Evolutionary conservation across 2,113 vertebrate species (phyloP), one percentile per base, ranked within the genome.

Genomic region (Hepsetus odoe): DNA sequence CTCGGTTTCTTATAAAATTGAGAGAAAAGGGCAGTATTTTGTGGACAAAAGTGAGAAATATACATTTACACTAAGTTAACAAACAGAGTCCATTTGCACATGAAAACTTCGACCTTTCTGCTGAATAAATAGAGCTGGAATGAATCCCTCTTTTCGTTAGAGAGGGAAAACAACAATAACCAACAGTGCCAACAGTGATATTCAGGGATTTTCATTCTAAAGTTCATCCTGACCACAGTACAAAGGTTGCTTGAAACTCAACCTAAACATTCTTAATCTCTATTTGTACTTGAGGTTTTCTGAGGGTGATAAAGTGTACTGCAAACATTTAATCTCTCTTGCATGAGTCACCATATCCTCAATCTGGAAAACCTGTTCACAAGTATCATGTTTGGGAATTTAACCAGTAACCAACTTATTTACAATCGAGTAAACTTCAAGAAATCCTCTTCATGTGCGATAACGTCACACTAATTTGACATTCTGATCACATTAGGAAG

Each of bases 161-260:
- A 77, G n/a, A 56, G n/a, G 35, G 9, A 65, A 20, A 77, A 61
- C 8, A 16, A 26, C 46, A 64, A 59, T 44, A 66, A 14, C 72
- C 70, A 3, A 66, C 86, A 88, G 89, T 88, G 89, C 88, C 56
- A 49, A 76, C 72, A 59, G 46, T 44, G 28, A 80, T 40, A 83
- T n/a, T n/a, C n/a, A n/a, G n/a, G 59, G 1, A 76, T 68, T 74
- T 46, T 68, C 80, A 59, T 72, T 80, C 55, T 83, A 84, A 80
- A 16, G 84, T 72, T 59, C 28, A 28, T 68, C 44, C 46, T 44
- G 51, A 67, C 66, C 40, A 79, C 66, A 70, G 69, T 30, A 65
- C 46, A 77, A 44, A 74, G 6, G 5, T 28, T 13, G 22, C 32
- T n/a, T n/a, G n/a, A n/a, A n/a, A n/a, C n/a, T n/a, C n/a, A n/a